Conservation (phyloP, 2,797 vertebrate species). For the Lithobates sylvaticus region DNA sequence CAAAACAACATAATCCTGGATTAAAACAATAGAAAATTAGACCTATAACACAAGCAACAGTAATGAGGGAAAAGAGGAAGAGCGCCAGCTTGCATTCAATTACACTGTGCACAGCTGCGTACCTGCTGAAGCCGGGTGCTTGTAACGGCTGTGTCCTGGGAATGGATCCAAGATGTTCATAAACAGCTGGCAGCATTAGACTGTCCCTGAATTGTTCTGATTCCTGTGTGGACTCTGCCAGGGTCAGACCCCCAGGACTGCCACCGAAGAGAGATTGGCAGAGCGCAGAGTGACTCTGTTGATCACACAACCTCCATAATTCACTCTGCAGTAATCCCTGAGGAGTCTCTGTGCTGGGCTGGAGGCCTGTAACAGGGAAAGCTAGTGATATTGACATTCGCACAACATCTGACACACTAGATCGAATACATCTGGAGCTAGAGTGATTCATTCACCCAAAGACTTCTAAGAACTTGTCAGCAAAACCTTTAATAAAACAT, state of each 20-base stretch:
- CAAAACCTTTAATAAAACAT: not conserved
- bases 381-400: not conserved
- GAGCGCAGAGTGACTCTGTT: conserved; percentile 47
- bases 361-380: conserved; percentile 46
- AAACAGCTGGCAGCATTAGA: conserved; percentile 50
- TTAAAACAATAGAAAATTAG: not conserved
- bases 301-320: conserved; percentile 57
- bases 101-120: conserved; percentile 16
- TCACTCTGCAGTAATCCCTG: conserved; percentile 47
- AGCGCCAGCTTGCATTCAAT: not conserved
- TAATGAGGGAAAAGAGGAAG: not conserved
- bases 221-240: conserved; percentile 50
- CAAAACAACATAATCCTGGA: not conserved
- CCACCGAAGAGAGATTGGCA: conserved; percentile 59
- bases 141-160: conserved; percentile 45
- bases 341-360: conserved; percentile 50
- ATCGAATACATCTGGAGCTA: conserved; percentile 17
- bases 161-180: conserved; percentile 52
- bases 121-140: conserved; percentile 48
- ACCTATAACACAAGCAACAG: not conserved
- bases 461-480: conserved; percentile 13
- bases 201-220: conserved; percentile 46
- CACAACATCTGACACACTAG: conserved; percentile 3
- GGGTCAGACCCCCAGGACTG: conserved; percentile 48
- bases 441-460: conserved; percentile 13